Evolutionary conservation across 2,888 invertebrate genomes (phyloP).

Genomic region (Polydrusus cervinus): DNA sequence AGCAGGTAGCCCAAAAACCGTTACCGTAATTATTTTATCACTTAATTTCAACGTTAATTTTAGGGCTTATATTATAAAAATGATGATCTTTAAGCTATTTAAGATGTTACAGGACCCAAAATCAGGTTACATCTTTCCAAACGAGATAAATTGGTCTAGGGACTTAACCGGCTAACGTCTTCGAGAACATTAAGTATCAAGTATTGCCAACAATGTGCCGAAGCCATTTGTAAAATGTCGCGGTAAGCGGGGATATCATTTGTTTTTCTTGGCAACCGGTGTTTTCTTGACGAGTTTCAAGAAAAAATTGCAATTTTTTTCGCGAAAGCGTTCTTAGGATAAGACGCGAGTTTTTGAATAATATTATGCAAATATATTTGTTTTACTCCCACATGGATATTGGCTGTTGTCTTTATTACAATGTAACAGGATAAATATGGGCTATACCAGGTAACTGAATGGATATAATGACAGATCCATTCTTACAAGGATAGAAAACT

Average conservation of each 20-base stretch:
- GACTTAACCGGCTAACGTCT: constrained; percentile 1
- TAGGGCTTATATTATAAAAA: too few relatives aligned
- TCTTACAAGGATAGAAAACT: too few relatives aligned
- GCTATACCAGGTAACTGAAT: too few relatives aligned
- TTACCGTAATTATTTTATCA: too few relatives aligned
- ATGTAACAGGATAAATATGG: too few relatives aligned
- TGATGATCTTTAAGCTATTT: too few relatives aligned
- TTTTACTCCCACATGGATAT: too few relatives aligned
- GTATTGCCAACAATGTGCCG: neutral
- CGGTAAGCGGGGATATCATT: neutral
- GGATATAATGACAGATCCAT: too few relatives aligned
- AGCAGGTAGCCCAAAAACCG: too few relatives aligned
- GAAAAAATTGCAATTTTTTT: constrained; percentile 5
- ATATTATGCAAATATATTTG: neutral
- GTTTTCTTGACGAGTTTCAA: neutral
- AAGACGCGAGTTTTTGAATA: constrained; percentile 1
- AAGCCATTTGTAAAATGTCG: constrained; percentile 24
- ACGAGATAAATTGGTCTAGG: neutral
- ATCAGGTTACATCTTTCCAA: neutral
- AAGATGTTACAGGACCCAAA: too few relatives aligned
- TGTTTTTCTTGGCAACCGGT: constrained; percentile 1
- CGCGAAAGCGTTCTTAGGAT: neutral
- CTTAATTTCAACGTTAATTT: too few relatives aligned
- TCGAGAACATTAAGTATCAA: neutral
- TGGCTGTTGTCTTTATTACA: too few relatives aligned